Evolutionary conservation across 1,140 invertebrate species (phyloP).

Genomic region (Drosophila sturtevanti): DNA sequence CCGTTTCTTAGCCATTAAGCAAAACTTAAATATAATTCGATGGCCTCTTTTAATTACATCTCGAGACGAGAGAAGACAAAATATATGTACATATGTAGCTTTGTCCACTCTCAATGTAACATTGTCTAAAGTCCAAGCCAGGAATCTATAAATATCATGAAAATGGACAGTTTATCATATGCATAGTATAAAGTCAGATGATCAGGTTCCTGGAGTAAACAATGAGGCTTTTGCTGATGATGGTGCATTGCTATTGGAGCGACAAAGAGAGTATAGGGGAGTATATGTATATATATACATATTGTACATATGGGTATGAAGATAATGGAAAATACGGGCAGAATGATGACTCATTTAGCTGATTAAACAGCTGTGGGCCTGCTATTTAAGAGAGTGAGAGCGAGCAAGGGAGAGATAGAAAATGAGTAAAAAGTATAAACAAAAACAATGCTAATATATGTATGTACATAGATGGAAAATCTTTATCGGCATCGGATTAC

Average conservation of each 20-base stretch:
- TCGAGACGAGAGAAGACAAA: neutral
- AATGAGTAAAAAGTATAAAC: slow-evolving; percentile 48
- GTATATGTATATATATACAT: too few relatives aligned
- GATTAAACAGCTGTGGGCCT: slow-evolving; percentile 47
- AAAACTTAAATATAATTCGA: neutral
- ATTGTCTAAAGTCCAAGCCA: neutral
- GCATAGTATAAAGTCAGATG: neutral
- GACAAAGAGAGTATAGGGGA: neutral
- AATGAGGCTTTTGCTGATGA: slow-evolving; percentile 17
- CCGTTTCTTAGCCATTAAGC: neutral
- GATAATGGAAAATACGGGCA: slow-evolving; percentile 1
- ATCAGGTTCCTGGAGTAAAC: slow-evolving; percentile 42
- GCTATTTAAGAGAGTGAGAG: neutral
- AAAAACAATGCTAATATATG: slow-evolving; percentile 52
- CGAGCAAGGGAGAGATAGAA: neutral
- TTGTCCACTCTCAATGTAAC: neutral
- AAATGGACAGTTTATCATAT: slow-evolving; percentile 9
- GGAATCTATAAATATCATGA: neutral
- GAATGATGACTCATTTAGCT: slow-evolving; percentile 28
- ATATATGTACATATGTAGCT: too few relatives aligned
- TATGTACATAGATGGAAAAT: slow-evolving; percentile 14
- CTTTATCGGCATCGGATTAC: slow-evolving; percentile 49
- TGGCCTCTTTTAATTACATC: neutral
- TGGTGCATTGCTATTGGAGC: neutral
- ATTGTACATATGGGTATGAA: neutral